Percentiles rank a stretch among this genome's conserved stretches.
phyloP scores from a whole-genome alignment of 2,888 invertebrate species.

The Rapana venosa region DNA sequence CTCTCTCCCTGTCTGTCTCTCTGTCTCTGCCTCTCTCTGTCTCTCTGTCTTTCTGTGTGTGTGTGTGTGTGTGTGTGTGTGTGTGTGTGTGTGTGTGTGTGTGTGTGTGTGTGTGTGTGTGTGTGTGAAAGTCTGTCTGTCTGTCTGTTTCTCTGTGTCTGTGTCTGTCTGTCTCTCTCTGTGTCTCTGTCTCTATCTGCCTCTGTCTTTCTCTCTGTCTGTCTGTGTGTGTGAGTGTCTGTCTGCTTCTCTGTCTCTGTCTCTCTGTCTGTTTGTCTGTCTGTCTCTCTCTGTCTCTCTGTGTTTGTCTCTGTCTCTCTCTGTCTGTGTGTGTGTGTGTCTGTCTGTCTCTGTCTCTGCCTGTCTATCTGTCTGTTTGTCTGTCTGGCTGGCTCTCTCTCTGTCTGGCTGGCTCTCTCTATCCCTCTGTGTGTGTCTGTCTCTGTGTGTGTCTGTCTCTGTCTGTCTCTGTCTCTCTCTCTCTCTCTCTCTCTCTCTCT shows the following conservation, averaged over 20 bases:
- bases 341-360: neutral
- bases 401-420: neutral
- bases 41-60: neutral
- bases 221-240: neutral
- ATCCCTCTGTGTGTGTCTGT: neutral
- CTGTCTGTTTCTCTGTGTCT: neutral
- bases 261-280: no score
- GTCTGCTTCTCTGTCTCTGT: neutral
- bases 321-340: neutral
- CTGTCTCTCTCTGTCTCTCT: no score
- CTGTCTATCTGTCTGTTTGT: neutral
- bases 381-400: neutral
- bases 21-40: neutral
- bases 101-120: slow-evolving; percentile 11
- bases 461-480: neutral
- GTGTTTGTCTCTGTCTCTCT: neutral
- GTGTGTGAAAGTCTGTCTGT: neutral
- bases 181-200: neutral
- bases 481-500: neutral
- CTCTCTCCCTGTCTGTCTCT: neutral
- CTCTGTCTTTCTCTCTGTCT: neutral
- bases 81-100: slow-evolving; percentile 4
- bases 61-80: neutral
- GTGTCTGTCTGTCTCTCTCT: neutral
- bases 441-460: neutral